Evolutionary conservation across 2,113 vertebrate genomes (phyloP).

Genomic region (Rhagologus leucostigma): DNA sequence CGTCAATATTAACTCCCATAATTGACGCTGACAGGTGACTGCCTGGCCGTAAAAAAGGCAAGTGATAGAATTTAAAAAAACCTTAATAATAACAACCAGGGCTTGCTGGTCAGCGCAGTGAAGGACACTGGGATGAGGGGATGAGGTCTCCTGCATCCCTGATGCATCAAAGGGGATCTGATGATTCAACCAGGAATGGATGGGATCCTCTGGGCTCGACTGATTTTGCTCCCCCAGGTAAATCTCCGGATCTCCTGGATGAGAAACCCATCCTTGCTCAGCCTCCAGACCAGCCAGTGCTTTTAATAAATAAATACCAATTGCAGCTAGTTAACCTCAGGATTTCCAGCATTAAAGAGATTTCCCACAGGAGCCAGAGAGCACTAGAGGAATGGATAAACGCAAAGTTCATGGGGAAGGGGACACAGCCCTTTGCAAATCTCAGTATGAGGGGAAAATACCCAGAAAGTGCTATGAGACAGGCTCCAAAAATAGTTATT

Average conservation of each 20-base stretch:
- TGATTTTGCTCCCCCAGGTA: not conserved
- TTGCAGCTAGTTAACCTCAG: not conserved
- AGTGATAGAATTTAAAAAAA: not conserved
- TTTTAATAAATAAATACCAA: slow-evolving; percentile 9
- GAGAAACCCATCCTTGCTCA: not conserved
- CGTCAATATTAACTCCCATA: not conserved
- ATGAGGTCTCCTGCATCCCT: not conserved
- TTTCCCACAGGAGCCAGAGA: slow-evolving; percentile 1
- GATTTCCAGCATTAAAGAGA: slow-evolving; percentile 3
- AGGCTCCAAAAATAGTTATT: not conserved
- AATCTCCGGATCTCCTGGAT: not conserved
- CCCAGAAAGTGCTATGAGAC: not conserved
- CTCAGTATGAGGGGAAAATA: not conserved
- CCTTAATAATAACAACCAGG: not conserved
- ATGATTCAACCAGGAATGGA: not conserved
- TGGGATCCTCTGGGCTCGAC: not conserved
- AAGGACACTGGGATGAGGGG: not conserved
- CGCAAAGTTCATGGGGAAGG: not conserved
- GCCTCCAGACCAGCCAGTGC: not conserved
- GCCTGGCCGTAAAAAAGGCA: slow-evolving; percentile 1
- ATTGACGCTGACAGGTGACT: slow-evolving; percentile 36
- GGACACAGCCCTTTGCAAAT: not conserved
- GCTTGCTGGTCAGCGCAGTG: not conserved
- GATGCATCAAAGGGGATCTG: not conserved
- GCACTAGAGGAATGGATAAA: not conserved